Evolutionary conservation across 2,797 vertebrate genomes (phyloP).

Genomic region (Carduelis carduelis): DNA sequence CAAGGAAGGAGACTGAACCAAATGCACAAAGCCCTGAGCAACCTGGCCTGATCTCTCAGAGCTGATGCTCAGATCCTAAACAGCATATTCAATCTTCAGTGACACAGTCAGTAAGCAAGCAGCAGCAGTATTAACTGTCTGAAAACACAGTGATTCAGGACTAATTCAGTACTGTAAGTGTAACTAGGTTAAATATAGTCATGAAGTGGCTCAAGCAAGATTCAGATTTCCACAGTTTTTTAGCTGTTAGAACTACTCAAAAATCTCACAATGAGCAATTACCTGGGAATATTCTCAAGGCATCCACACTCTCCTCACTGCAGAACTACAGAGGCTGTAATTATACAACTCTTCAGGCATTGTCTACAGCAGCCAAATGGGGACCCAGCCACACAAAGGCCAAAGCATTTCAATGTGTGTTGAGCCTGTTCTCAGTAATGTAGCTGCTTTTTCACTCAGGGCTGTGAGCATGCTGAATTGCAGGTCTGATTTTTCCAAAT

Average conservation of each 20-base stretch:
- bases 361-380: not conserved
- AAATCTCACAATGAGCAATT: not conserved
- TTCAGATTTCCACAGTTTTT: not conserved
- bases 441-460: not conserved
- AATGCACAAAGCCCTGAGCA: not conserved
- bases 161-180: not conserved
- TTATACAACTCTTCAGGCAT: not conserved
- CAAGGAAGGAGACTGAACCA: too few species aligned
- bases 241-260: not conserved
- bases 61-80: not conserved
- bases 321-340: not conserved
- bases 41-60: not conserved
- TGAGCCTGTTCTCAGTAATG: not conserved
- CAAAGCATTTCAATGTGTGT: not conserved
- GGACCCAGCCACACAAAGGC: not conserved
- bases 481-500: not conserved
- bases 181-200: not conserved
- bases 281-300: not conserved
- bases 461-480: not conserved
- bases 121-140: not conserved
- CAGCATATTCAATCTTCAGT: not conserved
- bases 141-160: not conserved
- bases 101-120: not conserved
- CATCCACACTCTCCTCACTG: fast-evolving
- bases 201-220: not conserved